These are phyloP conservation scores for Chloroceryle aenea DNA, from an alignment of 2,113 vertebrate species.

Conservation along the genomic window DNA sequence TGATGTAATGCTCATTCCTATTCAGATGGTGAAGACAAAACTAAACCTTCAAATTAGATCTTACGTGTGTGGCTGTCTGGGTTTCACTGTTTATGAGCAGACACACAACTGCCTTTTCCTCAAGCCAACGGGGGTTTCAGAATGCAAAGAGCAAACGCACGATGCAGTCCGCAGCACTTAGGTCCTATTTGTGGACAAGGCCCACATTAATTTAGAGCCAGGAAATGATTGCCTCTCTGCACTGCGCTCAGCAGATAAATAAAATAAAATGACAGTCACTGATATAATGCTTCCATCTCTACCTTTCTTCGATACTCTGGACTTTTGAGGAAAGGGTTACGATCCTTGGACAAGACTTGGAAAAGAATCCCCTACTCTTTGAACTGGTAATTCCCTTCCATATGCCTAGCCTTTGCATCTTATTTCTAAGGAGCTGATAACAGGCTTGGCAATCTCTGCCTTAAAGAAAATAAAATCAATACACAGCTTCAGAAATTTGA, in stretches of 20 bases:
- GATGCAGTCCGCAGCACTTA: background rate
- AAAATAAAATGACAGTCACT: background rate
- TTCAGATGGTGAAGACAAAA: background rate
- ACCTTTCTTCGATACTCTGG: background rate
- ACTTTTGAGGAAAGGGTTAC: background rate
- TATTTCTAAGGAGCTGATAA: background rate
- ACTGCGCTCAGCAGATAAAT: background rate
- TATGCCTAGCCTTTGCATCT: background rate
- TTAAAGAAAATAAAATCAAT: background rate
- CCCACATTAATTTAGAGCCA: background rate
- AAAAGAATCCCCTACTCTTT: background rate
- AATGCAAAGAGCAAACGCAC: background rate
- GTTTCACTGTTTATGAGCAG: background rate
- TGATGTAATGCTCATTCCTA: background rate
- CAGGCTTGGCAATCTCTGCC: background rate
- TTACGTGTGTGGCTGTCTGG: background rate
- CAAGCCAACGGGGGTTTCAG: background rate
- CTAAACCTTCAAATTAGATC: slow-evolving; percentile 1
- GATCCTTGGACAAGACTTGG: background rate
- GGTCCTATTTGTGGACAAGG: background rate
- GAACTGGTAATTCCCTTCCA: background rate
- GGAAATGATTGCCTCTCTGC: background rate
- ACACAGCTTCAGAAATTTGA: slow-evolving; percentile 30
- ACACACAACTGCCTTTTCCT: background rate
- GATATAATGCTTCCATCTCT: background rate